Evolutionary conservation across 2,113 vertebrate species (phyloP), one percentile per base, ranked within the genome.

Genomic region (Gambusia affinis): DNA sequence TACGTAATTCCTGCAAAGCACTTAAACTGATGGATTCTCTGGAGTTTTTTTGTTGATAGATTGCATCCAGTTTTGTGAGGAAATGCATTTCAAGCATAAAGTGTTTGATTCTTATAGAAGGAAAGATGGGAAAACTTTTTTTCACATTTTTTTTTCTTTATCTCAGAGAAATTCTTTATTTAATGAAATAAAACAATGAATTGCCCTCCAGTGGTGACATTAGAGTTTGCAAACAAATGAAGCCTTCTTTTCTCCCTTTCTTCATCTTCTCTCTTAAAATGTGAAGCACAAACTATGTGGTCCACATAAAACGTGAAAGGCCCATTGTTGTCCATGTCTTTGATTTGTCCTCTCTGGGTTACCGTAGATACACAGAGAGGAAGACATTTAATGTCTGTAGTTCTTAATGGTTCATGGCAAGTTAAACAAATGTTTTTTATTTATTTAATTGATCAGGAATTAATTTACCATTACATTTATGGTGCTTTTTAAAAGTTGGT

Each of bases 1-100:
- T n/a, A 51, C 29, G 57, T 31, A 70, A 62, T 37, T 78, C 28
- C 19, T 81, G 73, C 35, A 62, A 24, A 33, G 70, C 77, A 69
- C 76, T 90, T 31, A 63, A 67, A 4, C 19, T 33, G 69, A 86
- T 80, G 75, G 35, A 66, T 70, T 66, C 63, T 79, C 75, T 70
- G 65, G 69, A 74, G 72, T 84, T 69, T 78, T 28, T 82, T 14
- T 75, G 29, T 44, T 84, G 64, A 67, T 62, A 54, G 28, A 74
- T 73, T 30, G 60, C 22, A 29, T 44, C 12, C 57, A 69, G 42
- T 0, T n/a, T 57, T 73, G 22, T 29, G 70, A 60, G n/a, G 70
- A 65, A 51, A 70, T 60, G 12, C 33, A 75, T 4, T 42, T 1
- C 42, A 76, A 33, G 61, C 60, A 76, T 68, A 42, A 60, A 79